These are phyloP conservation scores for Pampusana beccarii DNA, from an alignment of 2,113 vertebrate genomes.

Conservation along the genomic window DNA sequence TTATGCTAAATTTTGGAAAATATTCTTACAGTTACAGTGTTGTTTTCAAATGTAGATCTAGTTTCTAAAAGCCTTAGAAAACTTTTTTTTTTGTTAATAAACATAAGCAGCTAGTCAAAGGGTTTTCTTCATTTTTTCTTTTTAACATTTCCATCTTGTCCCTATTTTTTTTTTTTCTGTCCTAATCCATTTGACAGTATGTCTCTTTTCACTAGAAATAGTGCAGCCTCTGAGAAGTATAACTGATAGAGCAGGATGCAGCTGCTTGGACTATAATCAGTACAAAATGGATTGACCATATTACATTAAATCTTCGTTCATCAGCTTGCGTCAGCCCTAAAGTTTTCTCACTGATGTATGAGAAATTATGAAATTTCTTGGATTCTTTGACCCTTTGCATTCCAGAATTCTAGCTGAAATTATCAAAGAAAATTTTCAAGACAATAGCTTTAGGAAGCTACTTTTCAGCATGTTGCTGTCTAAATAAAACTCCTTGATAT, in stretches of 20 bases:
- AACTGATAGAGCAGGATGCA: conserved; percentile 43
- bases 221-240: neutral
- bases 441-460: neutral
- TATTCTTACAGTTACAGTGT: neutral
- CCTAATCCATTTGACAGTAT: neutral
- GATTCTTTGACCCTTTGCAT: neutral
- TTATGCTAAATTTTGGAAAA: neutral
- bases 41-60: neutral
- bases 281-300: conserved; percentile 46
- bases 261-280: conserved; percentile 52
- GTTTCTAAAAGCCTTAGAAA: neutral
- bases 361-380: conserved; percentile 8
- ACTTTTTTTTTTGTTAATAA: neutral
- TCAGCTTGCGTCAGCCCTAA: conserved; percentile 19
- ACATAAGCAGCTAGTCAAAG: neutral
- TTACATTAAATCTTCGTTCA: conserved; percentile 49
- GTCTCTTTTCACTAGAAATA: conserved; percentile 20
- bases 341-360: conserved; percentile 21
- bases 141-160: neutral
- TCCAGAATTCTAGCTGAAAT: neutral
- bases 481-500: neutral
- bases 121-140: neutral
- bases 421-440: neutral
- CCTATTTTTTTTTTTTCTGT: neutral
- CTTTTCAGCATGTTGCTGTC: neutral